Conservation (phyloP, 2,888 invertebrate species). For the Mimas tiliae region DNA sequence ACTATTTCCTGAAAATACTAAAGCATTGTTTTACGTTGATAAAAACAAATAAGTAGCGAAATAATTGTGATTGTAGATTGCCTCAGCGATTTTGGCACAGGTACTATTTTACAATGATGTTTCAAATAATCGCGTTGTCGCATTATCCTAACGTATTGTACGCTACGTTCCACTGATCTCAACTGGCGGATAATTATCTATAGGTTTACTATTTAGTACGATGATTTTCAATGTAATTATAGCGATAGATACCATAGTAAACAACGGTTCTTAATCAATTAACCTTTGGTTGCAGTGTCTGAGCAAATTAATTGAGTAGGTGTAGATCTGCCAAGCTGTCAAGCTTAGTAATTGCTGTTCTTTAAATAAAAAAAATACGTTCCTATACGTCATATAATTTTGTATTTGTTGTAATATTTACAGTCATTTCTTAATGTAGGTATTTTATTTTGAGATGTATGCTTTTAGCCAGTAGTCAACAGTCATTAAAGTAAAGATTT, state of each 20-base stretch:
- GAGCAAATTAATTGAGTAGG: not conserved
- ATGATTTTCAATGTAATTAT: not conserved
- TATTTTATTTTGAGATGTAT: too few species aligned
- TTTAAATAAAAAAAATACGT: not conserved
- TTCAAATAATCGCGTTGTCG: not conserved
- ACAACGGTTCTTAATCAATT: conserved; percentile 11
- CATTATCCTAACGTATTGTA: not conserved
- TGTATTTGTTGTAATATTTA: not conserved
- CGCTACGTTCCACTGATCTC: conserved; percentile 6
- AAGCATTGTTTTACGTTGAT: not conserved
- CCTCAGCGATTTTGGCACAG: not conserved
- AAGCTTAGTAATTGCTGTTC: not conserved
- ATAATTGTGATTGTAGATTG: not conserved
- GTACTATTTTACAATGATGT: not conserved
- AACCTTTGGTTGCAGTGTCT: conserved; percentile 14
- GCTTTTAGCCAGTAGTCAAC: too few species aligned
- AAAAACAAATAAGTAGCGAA: not conserved
- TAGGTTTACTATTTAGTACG: not conserved
- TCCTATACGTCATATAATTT: not conserved
- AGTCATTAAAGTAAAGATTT: too few species aligned
- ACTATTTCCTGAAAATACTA: conserved; percentile 20
- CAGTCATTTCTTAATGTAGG: not conserved
- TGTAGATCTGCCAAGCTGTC: not conserved
- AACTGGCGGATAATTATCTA: not conserved
- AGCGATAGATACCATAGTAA: not conserved